Conservation (phyloP, 2,888 invertebrate genomes). For the Drosophila mulleri region DNA sequence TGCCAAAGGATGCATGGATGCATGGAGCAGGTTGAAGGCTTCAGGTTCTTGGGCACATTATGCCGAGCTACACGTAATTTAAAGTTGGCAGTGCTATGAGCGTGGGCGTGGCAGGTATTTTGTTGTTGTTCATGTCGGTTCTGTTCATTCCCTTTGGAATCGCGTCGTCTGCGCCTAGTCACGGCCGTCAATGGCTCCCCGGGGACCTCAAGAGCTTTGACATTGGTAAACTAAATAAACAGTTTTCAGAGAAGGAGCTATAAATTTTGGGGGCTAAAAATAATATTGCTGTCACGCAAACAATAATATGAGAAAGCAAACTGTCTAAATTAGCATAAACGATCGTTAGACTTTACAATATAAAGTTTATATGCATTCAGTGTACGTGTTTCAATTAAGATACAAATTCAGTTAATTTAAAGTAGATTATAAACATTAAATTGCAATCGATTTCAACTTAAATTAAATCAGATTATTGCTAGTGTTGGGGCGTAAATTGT, state of each 20-base stretch:
- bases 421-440: background rate
- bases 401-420: background rate
- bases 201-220: constrained; percentile 32
- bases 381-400: background rate
- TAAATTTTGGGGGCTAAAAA: constrained; percentile 11
- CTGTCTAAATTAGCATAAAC: background rate
- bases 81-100: constrained; percentile 37
- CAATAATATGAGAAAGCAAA: constrained; percentile 7
- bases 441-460: background rate
- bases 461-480: background rate
- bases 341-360: background rate
- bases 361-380: background rate
- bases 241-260: constrained; percentile 14
- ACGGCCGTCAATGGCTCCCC: constrained; percentile 28
- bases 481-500: background rate
- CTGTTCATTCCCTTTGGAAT: constrained; percentile 36
- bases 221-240: constrained; percentile 14
- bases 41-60: constrained; percentile 1
- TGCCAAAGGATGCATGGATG: constrained; percentile 52
- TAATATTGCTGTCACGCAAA: constrained; percentile 10
- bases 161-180: constrained; percentile 18
- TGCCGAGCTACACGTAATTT: constrained; percentile 47
- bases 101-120: constrained; percentile 47
- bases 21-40: constrained; percentile 10
- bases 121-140: constrained; percentile 30